A percentile compares a stretch with the other conserved stretches of the same genome.
Conservation (phyloP, 1,140 invertebrate species). For the Marisa cornuarietis region DNA sequence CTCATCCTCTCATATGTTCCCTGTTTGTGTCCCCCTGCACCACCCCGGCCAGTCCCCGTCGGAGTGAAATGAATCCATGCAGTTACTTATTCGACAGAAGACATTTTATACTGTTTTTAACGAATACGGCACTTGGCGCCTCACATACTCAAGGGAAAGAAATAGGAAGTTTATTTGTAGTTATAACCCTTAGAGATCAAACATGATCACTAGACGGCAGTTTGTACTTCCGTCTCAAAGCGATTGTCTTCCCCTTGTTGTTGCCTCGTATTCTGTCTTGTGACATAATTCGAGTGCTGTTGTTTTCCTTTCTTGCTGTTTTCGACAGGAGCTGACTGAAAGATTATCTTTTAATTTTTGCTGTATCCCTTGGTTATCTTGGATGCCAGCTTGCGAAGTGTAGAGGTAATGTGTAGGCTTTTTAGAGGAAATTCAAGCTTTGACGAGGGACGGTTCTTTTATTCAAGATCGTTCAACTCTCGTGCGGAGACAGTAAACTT, state of each 20-base stretch:
- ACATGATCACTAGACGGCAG: neutral
- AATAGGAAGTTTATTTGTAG: neutral
- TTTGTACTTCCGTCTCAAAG: neutral
- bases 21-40: neutral
- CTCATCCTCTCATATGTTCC: neutral
- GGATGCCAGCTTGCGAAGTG: neutral
- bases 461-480: neutral
- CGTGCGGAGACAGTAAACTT: neutral
- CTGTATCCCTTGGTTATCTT: too few species aligned
- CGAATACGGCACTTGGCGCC: neutral
- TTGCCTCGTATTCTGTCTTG: neutral
- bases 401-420: neutral
- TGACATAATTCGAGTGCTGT: neutral
- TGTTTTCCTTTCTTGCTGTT: too few species aligned
- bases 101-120: neutral
- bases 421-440: too few species aligned
- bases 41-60: too few species aligned
- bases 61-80: neutral
- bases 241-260: conserved; percentile 4
- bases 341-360: neutral
- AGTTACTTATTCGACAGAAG: neutral
- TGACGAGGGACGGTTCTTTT: neutral
- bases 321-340: neutral
- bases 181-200: neutral
- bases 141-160: neutral